These are phyloP conservation scores for Phyllopteryx taeniolatus DNA, from an alignment of 2,113 vertebrate species.

Conservation along the genomic window DNA sequence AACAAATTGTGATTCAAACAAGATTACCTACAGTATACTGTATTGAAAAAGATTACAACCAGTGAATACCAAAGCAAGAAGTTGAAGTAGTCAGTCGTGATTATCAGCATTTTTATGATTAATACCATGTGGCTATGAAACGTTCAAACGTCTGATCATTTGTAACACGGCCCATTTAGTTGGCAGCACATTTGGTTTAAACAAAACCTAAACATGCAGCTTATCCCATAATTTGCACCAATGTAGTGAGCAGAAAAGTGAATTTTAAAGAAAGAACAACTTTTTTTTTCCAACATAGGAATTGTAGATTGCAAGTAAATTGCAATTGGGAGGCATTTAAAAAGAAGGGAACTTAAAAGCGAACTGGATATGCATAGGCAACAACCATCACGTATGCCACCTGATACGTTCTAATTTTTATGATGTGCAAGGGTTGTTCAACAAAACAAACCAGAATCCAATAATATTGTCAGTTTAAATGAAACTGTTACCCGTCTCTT, in stretches of 20 bases:
- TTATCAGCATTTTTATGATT: conserved; percentile 47
- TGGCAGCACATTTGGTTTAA: conserved; percentile 39
- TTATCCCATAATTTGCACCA: conserved; percentile 39
- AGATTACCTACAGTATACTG: conserved; percentile 12
- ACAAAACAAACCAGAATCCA: not conserved
- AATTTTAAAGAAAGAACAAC: conserved; percentile 4
- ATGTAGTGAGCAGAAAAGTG: conserved; percentile 37
- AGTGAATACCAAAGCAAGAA: conserved; percentile 29
- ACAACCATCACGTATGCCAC: not conserved
- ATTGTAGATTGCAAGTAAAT: conserved; percentile 37
- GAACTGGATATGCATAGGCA: not conserved
- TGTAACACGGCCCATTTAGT: conserved; percentile 39
- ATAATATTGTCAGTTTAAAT: not conserved
- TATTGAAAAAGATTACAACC: conserved; percentile 16
- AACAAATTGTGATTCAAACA: conserved; percentile 18
- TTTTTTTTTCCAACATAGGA: conserved; percentile 14
- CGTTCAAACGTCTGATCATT: conserved; percentile 42
- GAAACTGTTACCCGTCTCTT: not conserved
- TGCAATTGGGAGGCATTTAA: conserved; percentile 36
- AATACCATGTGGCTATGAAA: conserved; percentile 39
- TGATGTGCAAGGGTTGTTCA: not conserved
- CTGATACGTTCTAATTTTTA: not conserved
- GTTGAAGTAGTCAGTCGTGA: conserved; percentile 26
- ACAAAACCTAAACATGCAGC: conserved; percentile 45
- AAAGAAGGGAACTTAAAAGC: conserved; percentile 16